Evolutionary conservation across 2,797 vertebrate genomes (phyloP), one percentile per base, ranked within the genome.

Genomic region (Poecilia wingei): DNA sequence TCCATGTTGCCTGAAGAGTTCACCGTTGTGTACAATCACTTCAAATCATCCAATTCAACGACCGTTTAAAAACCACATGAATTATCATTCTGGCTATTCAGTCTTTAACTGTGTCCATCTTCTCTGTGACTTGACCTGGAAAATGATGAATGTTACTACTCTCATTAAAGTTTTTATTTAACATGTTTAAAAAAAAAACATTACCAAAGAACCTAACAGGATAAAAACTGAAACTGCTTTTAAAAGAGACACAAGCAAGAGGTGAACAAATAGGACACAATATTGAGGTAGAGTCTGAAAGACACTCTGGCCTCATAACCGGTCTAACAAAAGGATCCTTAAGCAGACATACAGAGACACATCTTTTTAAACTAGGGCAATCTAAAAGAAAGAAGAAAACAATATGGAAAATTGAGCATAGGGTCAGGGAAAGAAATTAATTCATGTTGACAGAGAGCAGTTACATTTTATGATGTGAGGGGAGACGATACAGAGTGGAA

Each of bases 301-400:
- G 68, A 72, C 0, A 18, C 71, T 82, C 86, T 81, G 20, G 70
- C 72, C 66, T 76, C 66, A 84, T 43, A 80, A 82, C 28, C 49
- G 45, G 10, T 36, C 61, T 43, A 77, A 89, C 83, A 91, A 93
- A 46, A 64, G 46, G 25, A 33, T 77, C 77, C 75, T 80, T 84
- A 73, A 85, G 41, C 78, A 39, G 49, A 81, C 74, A 76, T 84
- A 82, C 7, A 16, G 85, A 79, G 80, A 55, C 53, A 87, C 6
- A 75, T 85, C 77, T 33, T 6, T 78, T 84, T 74, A 80, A 86
- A 93, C n/a, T 39, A 74, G 71, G 72, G 41, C 73, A 82, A 74
- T 87, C 79, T 86, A 78, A 66, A 10, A 74, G 66, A 73, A 85
- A 78, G 46, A 12, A 72, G 66, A 84, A 43, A 72, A 70, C 75